Percentiles rank a stretch among this genome's conserved stretches.
These are phyloP conservation scores for Chaetophractus vellerosus DNA, from an alignment of 2,797 vertebrate genomes.

Conservation along the genomic window DNA sequence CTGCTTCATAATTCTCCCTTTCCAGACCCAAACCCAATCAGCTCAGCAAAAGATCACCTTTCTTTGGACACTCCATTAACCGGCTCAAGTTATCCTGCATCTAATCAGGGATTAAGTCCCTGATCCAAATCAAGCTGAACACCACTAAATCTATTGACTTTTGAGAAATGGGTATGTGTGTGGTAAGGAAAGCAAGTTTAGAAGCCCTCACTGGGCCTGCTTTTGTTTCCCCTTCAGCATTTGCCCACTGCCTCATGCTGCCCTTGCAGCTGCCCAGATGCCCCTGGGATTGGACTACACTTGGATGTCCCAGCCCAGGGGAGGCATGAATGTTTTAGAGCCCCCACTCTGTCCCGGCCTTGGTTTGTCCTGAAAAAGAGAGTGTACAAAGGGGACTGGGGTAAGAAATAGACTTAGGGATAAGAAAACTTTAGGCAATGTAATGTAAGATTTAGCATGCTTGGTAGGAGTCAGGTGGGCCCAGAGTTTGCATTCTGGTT, in stretches of 20 bases:
- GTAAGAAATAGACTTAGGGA: neutral
- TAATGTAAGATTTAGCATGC: neutral
- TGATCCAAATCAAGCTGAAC: neutral
- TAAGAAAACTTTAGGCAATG: neutral
- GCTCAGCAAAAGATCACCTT: neutral
- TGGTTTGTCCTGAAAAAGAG: neutral
- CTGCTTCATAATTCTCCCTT: neutral
- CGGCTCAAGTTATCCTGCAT: neutral
- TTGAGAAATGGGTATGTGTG: neutral
- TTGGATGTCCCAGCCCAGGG: neutral
- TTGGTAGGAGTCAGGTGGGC: neutral
- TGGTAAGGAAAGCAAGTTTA: neutral
- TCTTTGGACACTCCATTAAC: neutral
- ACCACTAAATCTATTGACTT: neutral
- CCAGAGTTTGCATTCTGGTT: constrained; percentile 9
- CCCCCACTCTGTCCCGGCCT: neutral
- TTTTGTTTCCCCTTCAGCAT: neutral
- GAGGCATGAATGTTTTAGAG: neutral
- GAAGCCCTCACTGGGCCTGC: neutral
- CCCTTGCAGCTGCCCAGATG: neutral
- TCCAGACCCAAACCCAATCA: neutral
- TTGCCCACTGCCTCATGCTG: neutral
- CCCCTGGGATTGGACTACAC: neutral
- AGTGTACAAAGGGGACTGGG: neutral
- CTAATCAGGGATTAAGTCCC: neutral